Conservation (phyloP, 2,113 vertebrate species). For the Ascaphus truei region DNA sequence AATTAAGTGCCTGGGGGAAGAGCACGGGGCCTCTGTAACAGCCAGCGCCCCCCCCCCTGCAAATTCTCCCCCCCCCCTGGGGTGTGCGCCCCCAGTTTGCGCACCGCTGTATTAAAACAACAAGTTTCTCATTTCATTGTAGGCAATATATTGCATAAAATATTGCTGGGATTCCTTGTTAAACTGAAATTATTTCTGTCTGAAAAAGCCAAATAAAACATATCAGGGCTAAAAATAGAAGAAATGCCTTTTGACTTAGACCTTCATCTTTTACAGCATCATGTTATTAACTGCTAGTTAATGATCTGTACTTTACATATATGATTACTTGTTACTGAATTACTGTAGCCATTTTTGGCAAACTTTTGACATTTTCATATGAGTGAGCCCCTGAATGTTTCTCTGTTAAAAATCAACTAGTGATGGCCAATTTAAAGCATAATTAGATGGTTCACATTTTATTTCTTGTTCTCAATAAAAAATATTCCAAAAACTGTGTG, state of each 20-base stretch:
- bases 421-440: neutral
- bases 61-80: too few relatives aligned
- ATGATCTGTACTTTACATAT: neutral
- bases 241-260: neutral
- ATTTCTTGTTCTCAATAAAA: neutral
- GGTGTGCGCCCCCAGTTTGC: too few relatives aligned
- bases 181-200: neutral
- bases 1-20: too few relatives aligned
- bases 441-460: neutral
- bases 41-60: too few relatives aligned
- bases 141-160: neutral
- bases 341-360: too few relatives aligned
- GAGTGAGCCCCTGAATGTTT: neutral
- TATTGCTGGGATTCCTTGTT: neutral
- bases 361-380: neutral
- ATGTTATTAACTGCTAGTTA: constrained; percentile 7
- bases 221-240: constrained; percentile 1
- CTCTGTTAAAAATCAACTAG: neutral
- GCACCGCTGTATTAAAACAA: neutral
- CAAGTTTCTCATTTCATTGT: neutral
- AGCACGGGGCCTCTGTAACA: too few relatives aligned
- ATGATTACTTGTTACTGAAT: too few relatives aligned
- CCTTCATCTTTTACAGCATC: neutral
- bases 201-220: neutral
- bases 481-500: neutral